These are phyloP conservation scores for Papilio aristodemus DNA, from an alignment of 1,140 invertebrate species.

Conservation along the genomic window DNA sequence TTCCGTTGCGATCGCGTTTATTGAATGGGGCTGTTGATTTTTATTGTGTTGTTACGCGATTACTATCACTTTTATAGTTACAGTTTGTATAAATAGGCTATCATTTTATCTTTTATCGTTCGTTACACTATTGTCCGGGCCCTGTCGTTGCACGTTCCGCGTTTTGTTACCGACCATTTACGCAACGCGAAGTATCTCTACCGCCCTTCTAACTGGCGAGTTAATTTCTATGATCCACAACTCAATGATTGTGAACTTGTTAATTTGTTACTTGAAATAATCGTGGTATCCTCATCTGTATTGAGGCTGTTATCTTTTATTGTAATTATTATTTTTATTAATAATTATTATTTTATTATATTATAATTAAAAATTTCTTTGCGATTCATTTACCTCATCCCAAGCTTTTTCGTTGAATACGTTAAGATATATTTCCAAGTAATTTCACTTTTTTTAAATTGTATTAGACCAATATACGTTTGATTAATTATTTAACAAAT, in stretches of 20 bases:
- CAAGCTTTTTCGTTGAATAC: no score
- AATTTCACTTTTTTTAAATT: no score
- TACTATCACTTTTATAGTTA: conserved; percentile 66
- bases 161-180: conserved; percentile 20
- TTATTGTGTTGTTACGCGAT: conserved; percentile 63
- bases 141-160: not conserved
- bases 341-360: not conserved
- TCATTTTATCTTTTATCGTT: conserved; percentile 61
- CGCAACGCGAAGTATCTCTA: conserved; percentile 1
- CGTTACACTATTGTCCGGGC: conserved; percentile 44
- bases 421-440: no score
- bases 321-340: no score
- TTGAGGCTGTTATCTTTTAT: not conserved
- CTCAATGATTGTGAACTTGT: not conserved
- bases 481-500: no score
- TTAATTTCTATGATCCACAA: conserved; percentile 22
- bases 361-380: not conserved
- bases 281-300: not conserved
- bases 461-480: no score
- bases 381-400: not conserved
- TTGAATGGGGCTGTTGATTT: conserved; percentile 66
- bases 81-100: conserved; percentile 61
- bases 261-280: not conserved
- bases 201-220: conserved; percentile 14
- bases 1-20: conserved; percentile 56